phyloP scores from a whole-genome alignment of 2,797 vertebrate species.

The Sebastes itinus region DNA sequence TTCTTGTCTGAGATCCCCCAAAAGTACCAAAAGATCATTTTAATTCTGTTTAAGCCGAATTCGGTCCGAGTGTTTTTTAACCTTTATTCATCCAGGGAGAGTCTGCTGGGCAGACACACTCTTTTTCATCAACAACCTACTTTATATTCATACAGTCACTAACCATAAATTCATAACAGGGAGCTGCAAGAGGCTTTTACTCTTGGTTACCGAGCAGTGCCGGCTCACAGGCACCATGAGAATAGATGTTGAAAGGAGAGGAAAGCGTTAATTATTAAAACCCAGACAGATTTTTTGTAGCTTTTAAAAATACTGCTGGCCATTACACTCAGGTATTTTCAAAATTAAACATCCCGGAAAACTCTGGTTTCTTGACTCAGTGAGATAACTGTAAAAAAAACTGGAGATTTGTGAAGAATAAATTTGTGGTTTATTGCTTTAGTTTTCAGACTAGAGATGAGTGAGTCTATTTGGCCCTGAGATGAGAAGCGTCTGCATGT shows the following conservation, averaged over 20 bases:
- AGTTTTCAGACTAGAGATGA: conserved; percentile 6
- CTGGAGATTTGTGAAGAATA: not conserved
- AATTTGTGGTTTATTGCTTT: not conserved
- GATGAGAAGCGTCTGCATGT: conserved; percentile 44
- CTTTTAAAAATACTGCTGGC: conserved; percentile 17
- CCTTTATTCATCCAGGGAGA: conserved; percentile 30
- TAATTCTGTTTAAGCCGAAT: conserved; percentile 27
- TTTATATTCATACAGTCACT: conserved; percentile 46
- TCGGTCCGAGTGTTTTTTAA: conserved; percentile 33
- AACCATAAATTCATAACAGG: conserved; percentile 42
- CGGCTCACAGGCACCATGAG: conserved; percentile 10
- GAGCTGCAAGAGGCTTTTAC: conserved; percentile 21
- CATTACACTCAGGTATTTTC: not conserved
- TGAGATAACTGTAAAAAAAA: not conserved
- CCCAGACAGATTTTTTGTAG: not conserved
- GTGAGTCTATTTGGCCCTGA: conserved; percentile 18
- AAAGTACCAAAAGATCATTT: conserved; percentile 42
- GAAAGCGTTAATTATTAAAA: conserved; percentile 43
- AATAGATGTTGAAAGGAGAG: conserved; percentile 12
- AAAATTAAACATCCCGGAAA: conserved; percentile 6
- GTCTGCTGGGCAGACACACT: not conserved
- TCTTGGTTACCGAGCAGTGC: not conserved
- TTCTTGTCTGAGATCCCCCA: conserved; percentile 25
- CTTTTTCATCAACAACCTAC: conserved; percentile 15
- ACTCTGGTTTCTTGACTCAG: not conserved